Percentiles rank a stretch among this genome's conserved stretches.
Evolutionary conservation across 2,113 vertebrate species (phyloP).

Genomic region (Haplotaxodon microlepis): DNA sequence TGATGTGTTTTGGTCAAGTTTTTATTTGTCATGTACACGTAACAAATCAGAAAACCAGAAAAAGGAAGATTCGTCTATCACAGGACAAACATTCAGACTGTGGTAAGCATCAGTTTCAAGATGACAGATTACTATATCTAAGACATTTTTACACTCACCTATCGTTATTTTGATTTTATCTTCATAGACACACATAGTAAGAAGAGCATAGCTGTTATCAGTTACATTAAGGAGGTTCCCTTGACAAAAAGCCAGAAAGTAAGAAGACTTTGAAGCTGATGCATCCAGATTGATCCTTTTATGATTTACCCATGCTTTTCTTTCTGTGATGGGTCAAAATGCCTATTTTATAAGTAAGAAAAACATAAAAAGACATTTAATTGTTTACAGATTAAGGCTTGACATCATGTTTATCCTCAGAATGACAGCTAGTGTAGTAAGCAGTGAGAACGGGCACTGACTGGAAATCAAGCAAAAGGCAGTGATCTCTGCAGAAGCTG

Average conservation of each 20-base stretch:
- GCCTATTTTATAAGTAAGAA: background rate
- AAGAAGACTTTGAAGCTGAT: background rate
- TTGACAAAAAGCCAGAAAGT: background rate
- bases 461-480: background rate
- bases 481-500: background rate
- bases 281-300: background rate
- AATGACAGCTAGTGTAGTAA: background rate
- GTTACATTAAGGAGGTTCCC: fast-evolving
- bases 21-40: fast-evolving
- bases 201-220: fast-evolving
- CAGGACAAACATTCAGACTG: background rate
- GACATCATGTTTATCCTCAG: background rate
- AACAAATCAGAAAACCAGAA: background rate
- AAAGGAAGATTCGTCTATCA: background rate
- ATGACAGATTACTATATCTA: background rate
- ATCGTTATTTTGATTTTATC: background rate
- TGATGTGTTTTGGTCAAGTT: fast-evolving
- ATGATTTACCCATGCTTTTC: fast-evolving
- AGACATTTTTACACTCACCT: background rate
- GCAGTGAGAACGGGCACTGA: background rate
- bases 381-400: background rate
- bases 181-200: background rate
- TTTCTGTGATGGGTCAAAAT: background rate
- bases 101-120: background rate
- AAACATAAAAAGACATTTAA: background rate